Conservation (phyloP, 2,113 vertebrate species). For the Amblyornis subalaris region DNA sequence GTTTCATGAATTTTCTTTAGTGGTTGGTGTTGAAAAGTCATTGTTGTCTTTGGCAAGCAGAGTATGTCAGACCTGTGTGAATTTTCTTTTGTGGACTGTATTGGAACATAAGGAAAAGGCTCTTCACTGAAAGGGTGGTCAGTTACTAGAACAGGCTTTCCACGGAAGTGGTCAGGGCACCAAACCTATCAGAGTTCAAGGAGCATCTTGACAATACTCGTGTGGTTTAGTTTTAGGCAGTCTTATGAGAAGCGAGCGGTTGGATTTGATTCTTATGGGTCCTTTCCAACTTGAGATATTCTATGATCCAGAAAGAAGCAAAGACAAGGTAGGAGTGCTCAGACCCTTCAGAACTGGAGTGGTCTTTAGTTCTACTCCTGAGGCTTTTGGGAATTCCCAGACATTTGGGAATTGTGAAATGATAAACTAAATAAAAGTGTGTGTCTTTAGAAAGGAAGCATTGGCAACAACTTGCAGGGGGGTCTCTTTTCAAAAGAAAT, state of each 20-base stretch:
- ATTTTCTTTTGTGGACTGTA: neutral
- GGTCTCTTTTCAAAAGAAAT: neutral
- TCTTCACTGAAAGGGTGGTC: neutral
- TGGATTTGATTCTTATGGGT: neutral
- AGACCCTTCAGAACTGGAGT: neutral
- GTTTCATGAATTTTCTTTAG: neutral
- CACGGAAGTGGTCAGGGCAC: neutral
- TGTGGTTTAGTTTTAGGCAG: neutral
- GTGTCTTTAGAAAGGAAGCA: neutral
- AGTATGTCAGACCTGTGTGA: neutral
- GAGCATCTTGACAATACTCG: rapidly evolving
- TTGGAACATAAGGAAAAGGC: neutral
- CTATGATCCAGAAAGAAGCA: neutral
- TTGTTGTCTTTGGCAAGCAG: neutral
- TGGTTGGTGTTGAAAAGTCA: neutral
- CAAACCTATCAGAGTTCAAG: neutral
- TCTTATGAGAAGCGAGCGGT: neutral
- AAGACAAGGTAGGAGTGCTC: neutral
- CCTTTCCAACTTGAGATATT: neutral
- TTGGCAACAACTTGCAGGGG: neutral
- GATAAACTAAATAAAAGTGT: neutral
- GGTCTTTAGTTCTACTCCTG: neutral
- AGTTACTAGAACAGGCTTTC: neutral
- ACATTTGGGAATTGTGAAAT: neutral
- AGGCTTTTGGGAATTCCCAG: neutral